These are phyloP conservation scores for Aythya baeri DNA, from an alignment of 2,113 vertebrate species.

Conservation along the genomic window DNA sequence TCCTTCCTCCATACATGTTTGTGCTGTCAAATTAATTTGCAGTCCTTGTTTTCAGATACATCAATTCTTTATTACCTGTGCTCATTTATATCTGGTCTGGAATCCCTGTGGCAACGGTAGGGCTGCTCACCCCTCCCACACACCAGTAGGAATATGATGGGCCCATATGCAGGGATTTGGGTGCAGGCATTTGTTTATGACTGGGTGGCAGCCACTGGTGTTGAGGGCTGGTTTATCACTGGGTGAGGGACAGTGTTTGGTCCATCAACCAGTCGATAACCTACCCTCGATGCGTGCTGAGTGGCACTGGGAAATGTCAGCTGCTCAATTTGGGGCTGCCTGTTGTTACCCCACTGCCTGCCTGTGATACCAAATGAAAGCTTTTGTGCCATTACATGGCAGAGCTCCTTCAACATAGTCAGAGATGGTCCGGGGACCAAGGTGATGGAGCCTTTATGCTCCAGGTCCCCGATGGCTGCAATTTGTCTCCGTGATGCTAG, in stretches of 20 bases:
- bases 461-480: neutral
- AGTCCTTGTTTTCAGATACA: neutral
- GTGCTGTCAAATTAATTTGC: constrained; percentile 20
- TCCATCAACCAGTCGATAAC: neutral
- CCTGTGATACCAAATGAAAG: neutral
- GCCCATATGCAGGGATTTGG: neutral
- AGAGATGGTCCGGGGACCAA: neutral
- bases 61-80: neutral
- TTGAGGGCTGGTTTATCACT: too few relatives aligned
- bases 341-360: neutral
- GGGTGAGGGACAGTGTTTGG: neutral
- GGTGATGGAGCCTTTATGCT: neutral
- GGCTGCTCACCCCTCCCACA: neutral
- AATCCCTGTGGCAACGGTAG: neutral
- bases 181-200: neutral
- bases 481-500: neutral
- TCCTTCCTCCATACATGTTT: neutral
- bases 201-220: neutral
- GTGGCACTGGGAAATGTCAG: accelerated
- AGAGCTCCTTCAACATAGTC: accelerated
- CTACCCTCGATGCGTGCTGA: neutral
- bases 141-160: neutral
- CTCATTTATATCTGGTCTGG: neutral
- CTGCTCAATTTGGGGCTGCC: neutral
- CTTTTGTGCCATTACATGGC: neutral